A percentile compares a stretch with the other conserved stretches of the same genome.
Evolutionary conservation across 2,888 invertebrate species (phyloP).

Genomic region (Tolmerus cingulatus): DNA sequence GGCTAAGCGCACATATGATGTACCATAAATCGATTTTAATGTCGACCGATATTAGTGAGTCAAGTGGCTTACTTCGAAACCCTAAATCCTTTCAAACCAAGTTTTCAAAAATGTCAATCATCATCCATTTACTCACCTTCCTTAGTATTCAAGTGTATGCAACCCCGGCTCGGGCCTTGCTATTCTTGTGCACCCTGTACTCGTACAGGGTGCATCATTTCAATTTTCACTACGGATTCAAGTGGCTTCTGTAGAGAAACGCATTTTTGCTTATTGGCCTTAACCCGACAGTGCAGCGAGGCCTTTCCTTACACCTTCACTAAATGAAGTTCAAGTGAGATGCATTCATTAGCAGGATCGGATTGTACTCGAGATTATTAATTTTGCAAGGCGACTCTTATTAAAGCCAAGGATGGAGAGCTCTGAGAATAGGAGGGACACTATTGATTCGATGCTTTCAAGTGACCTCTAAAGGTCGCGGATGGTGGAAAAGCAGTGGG

Average conservation of each 20-base stretch:
- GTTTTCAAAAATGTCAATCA: background rate
- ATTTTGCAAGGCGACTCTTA: background rate
- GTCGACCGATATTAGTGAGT: background rate
- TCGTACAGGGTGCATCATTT: background rate
- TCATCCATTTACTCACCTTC: background rate
- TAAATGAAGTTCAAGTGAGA: background rate
- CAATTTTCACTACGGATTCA: background rate
- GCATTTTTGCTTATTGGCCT: background rate
- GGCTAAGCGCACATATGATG: background rate
- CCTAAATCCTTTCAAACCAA: background rate
- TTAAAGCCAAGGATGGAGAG: background rate
- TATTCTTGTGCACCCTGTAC: background rate
- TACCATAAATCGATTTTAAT: background rate
- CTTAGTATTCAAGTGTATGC: conserved; percentile 2
- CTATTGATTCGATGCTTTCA: background rate
- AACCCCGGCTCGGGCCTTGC: background rate
- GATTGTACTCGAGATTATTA: background rate
- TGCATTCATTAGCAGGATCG: background rate
- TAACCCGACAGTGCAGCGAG: background rate
- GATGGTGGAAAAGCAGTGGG: background rate
- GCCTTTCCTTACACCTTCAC: background rate
- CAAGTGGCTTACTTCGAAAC: background rate
- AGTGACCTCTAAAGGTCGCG: background rate
- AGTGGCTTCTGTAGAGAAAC: background rate
- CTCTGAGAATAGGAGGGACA: background rate